Percentiles rank a stretch among this genome's conserved stretches.
phyloP scores from a whole-genome alignment of 2,888 invertebrate genomes.

The Yponomeuta sedellus region DNA sequence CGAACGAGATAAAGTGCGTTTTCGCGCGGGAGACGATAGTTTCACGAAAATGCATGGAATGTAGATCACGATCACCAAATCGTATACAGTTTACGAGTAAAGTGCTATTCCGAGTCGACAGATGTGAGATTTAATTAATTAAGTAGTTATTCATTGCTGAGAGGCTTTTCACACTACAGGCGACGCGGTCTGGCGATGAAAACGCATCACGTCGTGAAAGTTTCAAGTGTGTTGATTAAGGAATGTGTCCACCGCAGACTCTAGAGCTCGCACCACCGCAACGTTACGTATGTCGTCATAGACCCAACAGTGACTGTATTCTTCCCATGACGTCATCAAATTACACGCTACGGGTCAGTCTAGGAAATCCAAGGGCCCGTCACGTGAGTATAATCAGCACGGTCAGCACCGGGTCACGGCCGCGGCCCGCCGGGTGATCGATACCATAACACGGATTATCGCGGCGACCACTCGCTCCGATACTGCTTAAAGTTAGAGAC shows the following conservation, averaged over 20 bases:
- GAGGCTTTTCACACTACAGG: neutral
- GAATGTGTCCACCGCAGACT: neutral
- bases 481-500: too few relatives aligned
- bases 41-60: constrained; percentile 1
- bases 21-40: neutral
- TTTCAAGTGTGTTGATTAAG: neutral
- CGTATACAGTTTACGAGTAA: constrained; percentile 3
- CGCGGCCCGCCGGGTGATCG: too few relatives aligned
- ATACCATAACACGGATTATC: too few relatives aligned
- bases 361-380: too few relatives aligned
- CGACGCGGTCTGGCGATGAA: neutral
- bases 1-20: neutral
- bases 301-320: neutral
- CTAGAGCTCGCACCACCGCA: neutral
- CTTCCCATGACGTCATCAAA: too few relatives aligned
- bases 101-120: neutral
- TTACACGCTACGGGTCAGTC: too few relatives aligned
- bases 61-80: constrained; percentile 11
- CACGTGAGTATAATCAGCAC: too few relatives aligned
- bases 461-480: too few relatives aligned
- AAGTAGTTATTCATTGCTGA: neutral
- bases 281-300: neutral
- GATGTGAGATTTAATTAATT: constrained; percentile 3
- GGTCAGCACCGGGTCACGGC: too few relatives aligned
- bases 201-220: neutral